phyloP scores from a whole-genome alignment of 2,888 invertebrate species.

The Gibbula magus region DNA sequence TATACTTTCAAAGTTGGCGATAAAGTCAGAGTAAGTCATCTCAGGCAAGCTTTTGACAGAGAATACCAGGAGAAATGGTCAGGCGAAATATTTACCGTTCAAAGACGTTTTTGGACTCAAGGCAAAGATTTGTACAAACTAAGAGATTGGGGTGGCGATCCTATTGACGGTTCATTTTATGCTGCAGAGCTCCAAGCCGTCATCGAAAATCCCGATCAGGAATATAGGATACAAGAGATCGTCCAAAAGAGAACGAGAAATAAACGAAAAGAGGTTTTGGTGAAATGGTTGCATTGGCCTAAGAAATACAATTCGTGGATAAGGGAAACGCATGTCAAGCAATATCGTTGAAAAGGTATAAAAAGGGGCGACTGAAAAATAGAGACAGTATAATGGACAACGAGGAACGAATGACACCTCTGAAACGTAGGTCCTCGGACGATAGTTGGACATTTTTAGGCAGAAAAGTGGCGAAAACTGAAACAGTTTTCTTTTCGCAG shows the following conservation, averaged over 20 bases:
- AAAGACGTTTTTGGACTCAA: conserved; percentile 28
- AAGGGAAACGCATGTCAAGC: conserved; percentile 28
- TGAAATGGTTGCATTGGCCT: conserved; percentile 43
- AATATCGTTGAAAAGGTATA: no score
- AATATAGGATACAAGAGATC: conserved; percentile 36
- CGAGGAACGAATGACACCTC: background rate
- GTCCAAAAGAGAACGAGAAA: conserved; percentile 27
- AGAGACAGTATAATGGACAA: background rate
- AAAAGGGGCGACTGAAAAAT: background rate
- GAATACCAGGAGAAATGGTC: conserved; percentile 43
- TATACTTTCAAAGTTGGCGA: background rate
- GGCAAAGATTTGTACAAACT: conserved; percentile 33
- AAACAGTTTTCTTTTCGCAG: conserved; percentile 6
- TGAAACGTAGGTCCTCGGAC: background rate
- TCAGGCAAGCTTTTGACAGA: conserved; percentile 32
- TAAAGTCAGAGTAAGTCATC: background rate
- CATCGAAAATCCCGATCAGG: conserved; percentile 28
- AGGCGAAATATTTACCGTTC: conserved; percentile 36
- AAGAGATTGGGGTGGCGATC: conserved; percentile 32
- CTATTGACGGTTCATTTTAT: conserved; percentile 36
- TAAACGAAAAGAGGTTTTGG: conserved; percentile 36
- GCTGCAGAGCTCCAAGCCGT: conserved; percentile 38
- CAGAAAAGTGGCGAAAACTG: background rate
- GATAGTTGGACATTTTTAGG: background rate
- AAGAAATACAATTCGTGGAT: conserved; percentile 41